These are phyloP conservation scores for Ormia ochracea DNA, from an alignment of 2,888 invertebrate species.

Conservation along the genomic window DNA sequence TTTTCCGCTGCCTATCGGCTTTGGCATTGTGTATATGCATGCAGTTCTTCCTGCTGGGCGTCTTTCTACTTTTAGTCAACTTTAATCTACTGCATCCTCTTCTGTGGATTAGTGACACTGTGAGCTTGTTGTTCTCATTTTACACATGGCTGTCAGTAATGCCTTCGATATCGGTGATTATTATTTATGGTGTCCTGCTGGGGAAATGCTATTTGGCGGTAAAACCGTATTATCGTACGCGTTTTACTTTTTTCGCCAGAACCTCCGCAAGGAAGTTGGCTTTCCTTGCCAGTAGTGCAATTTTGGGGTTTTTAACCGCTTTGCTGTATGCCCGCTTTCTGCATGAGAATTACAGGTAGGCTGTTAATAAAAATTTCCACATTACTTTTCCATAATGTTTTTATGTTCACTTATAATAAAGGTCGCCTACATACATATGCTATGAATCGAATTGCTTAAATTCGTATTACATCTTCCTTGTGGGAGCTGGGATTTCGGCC, in stretches of 20 bases:
- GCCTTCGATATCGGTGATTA: slow-evolving; percentile 81
- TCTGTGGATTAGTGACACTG: slow-evolving; percentile 81
- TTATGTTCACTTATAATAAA: slow-evolving; percentile 44
- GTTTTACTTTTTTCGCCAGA: slow-evolving; percentile 82
- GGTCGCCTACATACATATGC: slow-evolving; percentile 66
- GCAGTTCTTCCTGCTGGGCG: slow-evolving; percentile 78
- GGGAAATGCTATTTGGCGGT: slow-evolving; percentile 83
- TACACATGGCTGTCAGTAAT: slow-evolving; percentile 82
- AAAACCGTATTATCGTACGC: slow-evolving; percentile 81
- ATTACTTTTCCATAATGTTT: background rate
- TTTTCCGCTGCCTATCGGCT: slow-evolving; percentile 76
- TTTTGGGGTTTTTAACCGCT: slow-evolving; percentile 82
- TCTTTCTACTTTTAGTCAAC: slow-evolving; percentile 80
- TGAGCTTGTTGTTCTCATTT: slow-evolving; percentile 78
- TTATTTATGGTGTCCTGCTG: slow-evolving; percentile 84
- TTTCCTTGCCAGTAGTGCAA: slow-evolving; percentile 78
- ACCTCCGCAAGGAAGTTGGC: slow-evolving; percentile 81
- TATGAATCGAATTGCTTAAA: slow-evolving; percentile 79
- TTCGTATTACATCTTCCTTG: slow-evolving; percentile 83
- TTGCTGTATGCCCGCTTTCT: slow-evolving; percentile 84
- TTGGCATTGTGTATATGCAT: slow-evolving; percentile 80
- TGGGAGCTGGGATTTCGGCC: slow-evolving; percentile 83
- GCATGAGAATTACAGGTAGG: slow-evolving; percentile 79
- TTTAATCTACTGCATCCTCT: slow-evolving; percentile 81
- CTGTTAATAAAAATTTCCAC: slow-evolving; percentile 66